Conservation (phyloP, 2,797 vertebrate genomes). For the Valencia hispanica region DNA sequence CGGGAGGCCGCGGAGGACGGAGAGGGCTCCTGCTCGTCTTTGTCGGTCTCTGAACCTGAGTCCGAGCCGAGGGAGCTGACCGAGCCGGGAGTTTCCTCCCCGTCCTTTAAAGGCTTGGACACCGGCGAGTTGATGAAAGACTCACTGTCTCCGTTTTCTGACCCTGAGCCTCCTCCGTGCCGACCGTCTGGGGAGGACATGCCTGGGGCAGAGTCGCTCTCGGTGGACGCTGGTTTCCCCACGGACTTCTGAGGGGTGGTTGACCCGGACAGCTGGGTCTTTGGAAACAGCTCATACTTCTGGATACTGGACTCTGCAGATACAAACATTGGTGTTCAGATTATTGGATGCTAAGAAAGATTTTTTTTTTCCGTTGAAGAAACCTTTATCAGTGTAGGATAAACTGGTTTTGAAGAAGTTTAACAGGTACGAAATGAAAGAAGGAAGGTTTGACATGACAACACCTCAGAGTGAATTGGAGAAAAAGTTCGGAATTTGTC, state of each 20-base stretch:
- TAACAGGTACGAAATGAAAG: neutral
- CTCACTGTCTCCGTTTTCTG: conserved; percentile 95
- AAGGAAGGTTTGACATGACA: neutral
- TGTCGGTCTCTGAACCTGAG: conserved; percentile 92
- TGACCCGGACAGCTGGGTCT: conserved; percentile 85
- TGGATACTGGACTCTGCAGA: conserved; percentile 89
- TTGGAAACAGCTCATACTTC: conserved; percentile 95
- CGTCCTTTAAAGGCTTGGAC: conserved; percentile 87
- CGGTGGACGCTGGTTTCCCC: conserved; percentile 87
- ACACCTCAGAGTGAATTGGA: neutral
- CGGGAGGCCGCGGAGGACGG: conserved; percentile 85
- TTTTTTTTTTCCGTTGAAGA: neutral
- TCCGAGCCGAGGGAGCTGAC: conserved; percentile 94
- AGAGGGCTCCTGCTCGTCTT: conserved; percentile 88
- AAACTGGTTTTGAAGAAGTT: neutral
- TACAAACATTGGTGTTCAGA: conserved; percentile 16
- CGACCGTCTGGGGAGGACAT: conserved; percentile 93
- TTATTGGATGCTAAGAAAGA: neutral
- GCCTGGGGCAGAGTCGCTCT: conserved; percentile 87
- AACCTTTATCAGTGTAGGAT: neutral
- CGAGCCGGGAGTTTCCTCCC: conserved; percentile 93
- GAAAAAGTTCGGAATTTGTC: neutral
- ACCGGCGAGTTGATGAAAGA: conserved; percentile 92
- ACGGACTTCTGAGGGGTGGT: conserved; percentile 83
- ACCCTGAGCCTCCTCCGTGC: conserved; percentile 88